Base-by-base conservation (phyloP, 2,113 vertebrate species). In the Hylia prasina region DNA sequence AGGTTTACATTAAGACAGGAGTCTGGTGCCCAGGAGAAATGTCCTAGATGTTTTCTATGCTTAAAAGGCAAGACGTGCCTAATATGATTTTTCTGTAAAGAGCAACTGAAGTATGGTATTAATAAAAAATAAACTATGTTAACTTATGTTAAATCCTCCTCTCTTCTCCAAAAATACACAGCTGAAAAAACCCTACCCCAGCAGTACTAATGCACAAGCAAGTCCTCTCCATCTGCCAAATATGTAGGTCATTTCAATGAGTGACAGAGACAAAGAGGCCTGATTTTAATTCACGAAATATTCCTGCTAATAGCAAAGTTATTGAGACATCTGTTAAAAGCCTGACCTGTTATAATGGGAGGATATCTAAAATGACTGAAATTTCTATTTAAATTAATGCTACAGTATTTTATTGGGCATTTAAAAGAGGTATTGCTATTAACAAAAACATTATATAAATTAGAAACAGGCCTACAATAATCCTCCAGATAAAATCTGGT, bases 81-180 rank as follows among this genome's bases (percentile, higher is more conserved):
- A 88, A 92, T 68, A 93, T 0, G 42, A 86, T 93, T 96, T 95
- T 96, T 89, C 93, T 93, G 93, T 95, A 89, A 96, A 95, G 84
- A 77, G 85, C 75, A 96, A 92, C 89, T 91, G 56, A 91, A 96
- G 93, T 92, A 90, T 82, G 44, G 81, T 96, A 96, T 94, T 95
- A 96, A 96, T 97, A 97, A 97, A 97, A 97, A 96, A 97, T 95
- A 95, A 94, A 94, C n/a, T 8, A 82, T 78, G 89, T 87, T 95
- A 94, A 97, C 96, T 97, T 96, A 92, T 84, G 93, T 94, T 96
- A 94, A 93, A 93, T 90, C 96, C 87, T 95, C 53, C 76, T 90
- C 75, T 90, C 86, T 90, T 89, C 79, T 95, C 88, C 80, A 87
- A 57, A 95, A 95, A 95, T 57, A 95, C 79, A 94, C 71, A 96